These are phyloP conservation scores for Peromyscus attwateri DNA, from an alignment of 2,797 vertebrate species.

Conservation along the genomic window DNA sequence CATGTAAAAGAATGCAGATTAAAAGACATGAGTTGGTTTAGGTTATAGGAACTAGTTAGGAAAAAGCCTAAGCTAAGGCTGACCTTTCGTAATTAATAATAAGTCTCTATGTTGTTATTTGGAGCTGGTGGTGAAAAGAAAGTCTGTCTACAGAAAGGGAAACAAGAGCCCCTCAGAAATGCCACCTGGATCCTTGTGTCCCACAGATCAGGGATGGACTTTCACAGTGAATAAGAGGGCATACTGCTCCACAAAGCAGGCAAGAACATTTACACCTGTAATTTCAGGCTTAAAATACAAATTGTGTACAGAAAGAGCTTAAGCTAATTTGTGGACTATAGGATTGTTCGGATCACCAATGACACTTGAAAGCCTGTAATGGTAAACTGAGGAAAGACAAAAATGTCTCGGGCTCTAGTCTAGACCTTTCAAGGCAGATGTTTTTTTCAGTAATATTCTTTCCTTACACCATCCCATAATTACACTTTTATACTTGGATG, in stretches of 20 bases:
- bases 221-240: background rate
- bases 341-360: background rate
- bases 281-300: constrained; percentile 18
- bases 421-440: background rate
- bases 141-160: background rate
- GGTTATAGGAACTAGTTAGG: background rate
- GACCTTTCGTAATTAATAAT: background rate
- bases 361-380: background rate
- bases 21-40: background rate
- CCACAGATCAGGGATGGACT: background rate
- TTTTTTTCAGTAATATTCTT: constrained; percentile 15
- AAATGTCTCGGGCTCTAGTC: background rate
- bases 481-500: constrained; percentile 1
- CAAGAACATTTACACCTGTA: background rate
- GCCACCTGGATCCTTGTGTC: background rate
- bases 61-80: background rate
- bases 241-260: background rate
- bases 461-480: background rate
- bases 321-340: background rate
- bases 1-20: background rate
- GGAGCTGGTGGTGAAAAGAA: background rate
- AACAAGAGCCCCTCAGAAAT: background rate
- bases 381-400: background rate
- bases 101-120: background rate
- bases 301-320: background rate